Percentiles rank a stretch among this genome's conserved stretches.
These are phyloP conservation scores for Patella ulyssiponensis DNA, from an alignment of 2,888 invertebrate species.

Conservation along the genomic window DNA sequence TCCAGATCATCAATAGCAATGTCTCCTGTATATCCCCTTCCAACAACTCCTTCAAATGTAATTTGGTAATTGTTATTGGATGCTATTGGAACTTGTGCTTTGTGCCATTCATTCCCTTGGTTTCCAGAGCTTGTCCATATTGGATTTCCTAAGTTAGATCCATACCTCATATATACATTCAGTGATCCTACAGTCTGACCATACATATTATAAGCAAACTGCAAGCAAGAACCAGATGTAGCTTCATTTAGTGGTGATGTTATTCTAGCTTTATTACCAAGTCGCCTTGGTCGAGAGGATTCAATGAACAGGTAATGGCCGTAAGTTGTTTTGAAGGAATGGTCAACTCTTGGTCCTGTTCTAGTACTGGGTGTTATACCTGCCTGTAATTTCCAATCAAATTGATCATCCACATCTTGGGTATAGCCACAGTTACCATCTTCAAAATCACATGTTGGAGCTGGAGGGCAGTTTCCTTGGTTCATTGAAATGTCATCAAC, in stretches of 20 bases:
- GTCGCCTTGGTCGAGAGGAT: slow-evolving; percentile 50
- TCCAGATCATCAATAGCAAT: slow-evolving; percentile 66
- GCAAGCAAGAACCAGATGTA: slow-evolving; percentile 57
- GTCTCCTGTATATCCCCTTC: slow-evolving; percentile 54
- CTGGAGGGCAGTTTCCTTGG: slow-evolving; percentile 49
- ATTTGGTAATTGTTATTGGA: slow-evolving; percentile 47
- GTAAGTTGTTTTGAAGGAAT: slow-evolving; percentile 59
- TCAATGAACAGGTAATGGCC: slow-evolving; percentile 66
- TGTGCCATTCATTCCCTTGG: slow-evolving; percentile 62
- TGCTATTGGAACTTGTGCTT: slow-evolving; percentile 54
- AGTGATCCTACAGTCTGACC: slow-evolving; percentile 59
- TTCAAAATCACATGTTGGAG: slow-evolving; percentile 60
- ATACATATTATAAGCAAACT: slow-evolving; percentile 68
- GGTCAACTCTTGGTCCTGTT: slow-evolving; percentile 64
- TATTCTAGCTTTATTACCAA: slow-evolving; percentile 58
- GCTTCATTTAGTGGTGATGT: slow-evolving; percentile 50
- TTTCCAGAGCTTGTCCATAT: slow-evolving; percentile 59
- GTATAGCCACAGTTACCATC: slow-evolving; percentile 58
- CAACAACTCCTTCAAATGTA: slow-evolving; percentile 63
- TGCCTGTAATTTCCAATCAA: slow-evolving; percentile 55
- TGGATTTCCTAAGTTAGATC: slow-evolving; percentile 8
- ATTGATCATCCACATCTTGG: slow-evolving; percentile 55
- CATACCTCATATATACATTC: slow-evolving; percentile 44
- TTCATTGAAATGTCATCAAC: slow-evolving; percentile 58
- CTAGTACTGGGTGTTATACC: slow-evolving; percentile 48